Percentiles rank a stretch among this genome's conserved stretches.
phyloP scores from a whole-genome alignment of 2,888 invertebrate genomes.

The Cephus pygmeus region DNA sequence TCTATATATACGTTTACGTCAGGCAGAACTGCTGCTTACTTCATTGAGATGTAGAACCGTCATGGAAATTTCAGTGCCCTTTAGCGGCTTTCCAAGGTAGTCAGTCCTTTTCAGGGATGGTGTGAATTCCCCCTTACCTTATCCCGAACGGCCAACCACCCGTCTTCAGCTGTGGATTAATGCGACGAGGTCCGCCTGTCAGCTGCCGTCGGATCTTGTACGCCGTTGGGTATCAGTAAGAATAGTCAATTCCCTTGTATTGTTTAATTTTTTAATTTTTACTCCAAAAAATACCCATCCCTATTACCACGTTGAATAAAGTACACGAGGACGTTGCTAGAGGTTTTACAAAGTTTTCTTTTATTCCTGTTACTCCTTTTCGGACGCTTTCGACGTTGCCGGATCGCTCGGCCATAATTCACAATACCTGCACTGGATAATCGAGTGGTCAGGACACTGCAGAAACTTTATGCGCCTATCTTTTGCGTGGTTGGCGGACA shows the following conservation, averaged over 20 bases:
- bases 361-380: not conserved
- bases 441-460: not conserved
- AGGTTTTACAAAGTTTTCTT: not conserved
- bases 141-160: not conserved
- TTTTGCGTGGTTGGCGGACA: not conserved
- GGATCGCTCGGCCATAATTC: not conserved
- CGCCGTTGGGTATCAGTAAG: not conserved
- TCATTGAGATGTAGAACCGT: not conserved
- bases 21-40: not conserved
- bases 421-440: not conserved
- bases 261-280: not conserved
- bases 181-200: conserved; percentile 8
- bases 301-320: not conserved
- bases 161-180: conserved; percentile 1
- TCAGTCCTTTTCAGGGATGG: not conserved
- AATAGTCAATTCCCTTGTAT: not conserved
- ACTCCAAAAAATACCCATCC: not conserved
- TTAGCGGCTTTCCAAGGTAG: not conserved
- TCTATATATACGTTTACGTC: not conserved
- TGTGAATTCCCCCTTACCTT: not conserved
- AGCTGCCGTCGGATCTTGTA: conserved; percentile 25
- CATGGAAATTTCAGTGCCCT: not conserved
- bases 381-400: not conserved
- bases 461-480: not conserved
- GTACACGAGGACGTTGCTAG: not conserved